These are phyloP conservation scores for Pheucticus melanocephalus DNA, from an alignment of 2,113 vertebrate species.

Conservation along the genomic window DNA sequence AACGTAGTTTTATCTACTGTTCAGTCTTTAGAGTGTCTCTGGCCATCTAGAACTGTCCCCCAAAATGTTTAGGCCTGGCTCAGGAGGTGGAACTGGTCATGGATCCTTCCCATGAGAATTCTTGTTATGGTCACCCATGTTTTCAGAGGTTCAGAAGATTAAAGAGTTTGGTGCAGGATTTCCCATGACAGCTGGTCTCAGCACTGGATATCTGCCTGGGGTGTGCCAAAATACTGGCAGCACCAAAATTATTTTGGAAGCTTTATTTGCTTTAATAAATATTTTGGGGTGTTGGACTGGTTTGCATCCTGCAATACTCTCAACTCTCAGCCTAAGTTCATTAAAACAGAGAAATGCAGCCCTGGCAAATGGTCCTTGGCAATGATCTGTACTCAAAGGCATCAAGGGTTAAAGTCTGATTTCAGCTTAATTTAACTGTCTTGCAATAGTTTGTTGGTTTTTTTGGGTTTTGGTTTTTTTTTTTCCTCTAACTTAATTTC, in stretches of 20 bases:
- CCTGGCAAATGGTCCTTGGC: not conserved
- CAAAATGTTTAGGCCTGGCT: not conserved
- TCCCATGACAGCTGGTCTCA: not conserved
- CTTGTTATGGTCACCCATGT: rapidly evolving
- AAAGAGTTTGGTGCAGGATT: not conserved
- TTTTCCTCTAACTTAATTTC: not conserved
- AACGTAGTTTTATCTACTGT: not conserved
- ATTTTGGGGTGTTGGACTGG: rapidly evolving
- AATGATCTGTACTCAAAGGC: not conserved
- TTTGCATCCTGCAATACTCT: not conserved
- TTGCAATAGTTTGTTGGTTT: not conserved
- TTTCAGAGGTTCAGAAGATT: not conserved
- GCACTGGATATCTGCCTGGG: not conserved
- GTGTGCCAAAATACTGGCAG: not conserved
- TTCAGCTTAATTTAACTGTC: not conserved
- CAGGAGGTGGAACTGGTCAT: not conserved
- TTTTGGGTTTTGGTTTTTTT: not conserved
- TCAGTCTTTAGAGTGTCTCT: not conserved
- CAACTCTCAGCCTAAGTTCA: not conserved
- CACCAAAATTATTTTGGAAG: not conserved
- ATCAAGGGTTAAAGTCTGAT: not conserved
- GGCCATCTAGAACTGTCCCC: not conserved
- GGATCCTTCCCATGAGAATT: not conserved
- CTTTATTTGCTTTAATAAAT: not conserved
- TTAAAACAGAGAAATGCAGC: not conserved